These are phyloP conservation scores for Drosophila suboccidentalis DNA, from an alignment of 2,888 invertebrate species.

Conservation along the genomic window DNA sequence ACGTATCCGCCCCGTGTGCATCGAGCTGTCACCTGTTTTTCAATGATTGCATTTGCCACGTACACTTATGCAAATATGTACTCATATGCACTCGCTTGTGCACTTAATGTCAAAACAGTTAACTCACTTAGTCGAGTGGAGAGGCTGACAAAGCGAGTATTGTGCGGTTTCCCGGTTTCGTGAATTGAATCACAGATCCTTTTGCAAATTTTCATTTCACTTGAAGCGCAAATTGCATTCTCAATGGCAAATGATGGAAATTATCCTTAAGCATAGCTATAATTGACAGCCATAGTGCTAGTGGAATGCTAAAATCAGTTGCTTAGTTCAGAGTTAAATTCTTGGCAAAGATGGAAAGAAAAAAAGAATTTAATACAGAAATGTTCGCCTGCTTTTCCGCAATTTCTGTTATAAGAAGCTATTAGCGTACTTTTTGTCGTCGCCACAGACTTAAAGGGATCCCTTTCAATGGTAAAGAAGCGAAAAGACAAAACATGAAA, in stretches of 20 bases:
- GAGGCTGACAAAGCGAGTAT: constrained; percentile 5
- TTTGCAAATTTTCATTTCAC: constrained; percentile 2
- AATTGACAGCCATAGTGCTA: constrained; percentile 8
- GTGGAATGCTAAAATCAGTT: not conserved
- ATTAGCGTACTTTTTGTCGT: constrained; percentile 65
- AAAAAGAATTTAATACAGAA: not conserved
- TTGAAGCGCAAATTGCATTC: constrained; percentile 26
- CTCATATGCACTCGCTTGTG: constrained; percentile 43
- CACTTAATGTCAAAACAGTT: constrained; percentile 71
- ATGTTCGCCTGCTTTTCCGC: constrained; percentile 41
- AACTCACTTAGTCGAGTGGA: constrained; percentile 40
- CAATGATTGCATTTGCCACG: constrained; percentile 41
- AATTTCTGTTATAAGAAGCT: constrained; percentile 70
- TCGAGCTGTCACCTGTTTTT: constrained; percentile 8
- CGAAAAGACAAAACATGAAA: constrained; percentile 58
- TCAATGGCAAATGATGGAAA: constrained; percentile 21
- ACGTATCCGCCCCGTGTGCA: constrained; percentile 39
- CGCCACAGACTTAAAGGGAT: constrained; percentile 22
- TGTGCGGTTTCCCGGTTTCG: not conserved
- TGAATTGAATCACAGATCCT: constrained; percentile 37
- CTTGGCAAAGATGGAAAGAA: constrained; percentile 16
- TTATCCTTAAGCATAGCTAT: constrained; percentile 11
- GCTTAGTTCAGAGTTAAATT: not conserved
- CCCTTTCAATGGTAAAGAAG: constrained; percentile 22
- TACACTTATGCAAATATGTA: constrained; percentile 49